Evolutionary conservation across 2,113 vertebrate species (phyloP).

Genomic region (Equus przewalskii): DNA sequence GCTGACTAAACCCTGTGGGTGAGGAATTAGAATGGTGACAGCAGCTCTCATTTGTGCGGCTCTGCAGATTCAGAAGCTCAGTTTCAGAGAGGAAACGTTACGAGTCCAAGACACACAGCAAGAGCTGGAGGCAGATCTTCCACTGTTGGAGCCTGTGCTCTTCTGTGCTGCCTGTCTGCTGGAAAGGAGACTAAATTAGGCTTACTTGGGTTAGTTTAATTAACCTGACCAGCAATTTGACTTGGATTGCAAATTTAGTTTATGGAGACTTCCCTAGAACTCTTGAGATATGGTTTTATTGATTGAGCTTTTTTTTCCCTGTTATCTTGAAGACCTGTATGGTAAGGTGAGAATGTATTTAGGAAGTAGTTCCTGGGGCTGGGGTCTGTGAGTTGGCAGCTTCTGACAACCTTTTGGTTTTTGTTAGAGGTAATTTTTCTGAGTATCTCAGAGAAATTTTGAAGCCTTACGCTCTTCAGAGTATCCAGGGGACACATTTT

Average conservation of each 20-base stretch:
- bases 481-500: background rate
- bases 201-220: background rate
- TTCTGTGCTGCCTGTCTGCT: background rate
- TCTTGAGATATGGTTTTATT: background rate
- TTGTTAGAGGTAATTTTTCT: conserved; percentile 22
- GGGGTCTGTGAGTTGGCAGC: background rate
- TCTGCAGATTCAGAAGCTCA: background rate
- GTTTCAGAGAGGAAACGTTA: background rate
- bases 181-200: background rate
- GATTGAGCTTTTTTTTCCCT: background rate
- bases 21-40: background rate
- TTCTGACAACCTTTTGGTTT: background rate
- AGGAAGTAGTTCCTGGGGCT: background rate
- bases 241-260: background rate
- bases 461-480: background rate
- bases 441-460: background rate
- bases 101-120: background rate
- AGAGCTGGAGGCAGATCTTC: background rate
- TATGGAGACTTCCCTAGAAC: background rate
- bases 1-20: background rate
- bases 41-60: background rate
- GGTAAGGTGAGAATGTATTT: background rate
- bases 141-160: background rate
- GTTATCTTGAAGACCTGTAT: background rate
- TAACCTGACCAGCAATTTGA: background rate